phyloP scores from a whole-genome alignment of 1,140 invertebrate genomes.

The Cherax destructor region DNA sequence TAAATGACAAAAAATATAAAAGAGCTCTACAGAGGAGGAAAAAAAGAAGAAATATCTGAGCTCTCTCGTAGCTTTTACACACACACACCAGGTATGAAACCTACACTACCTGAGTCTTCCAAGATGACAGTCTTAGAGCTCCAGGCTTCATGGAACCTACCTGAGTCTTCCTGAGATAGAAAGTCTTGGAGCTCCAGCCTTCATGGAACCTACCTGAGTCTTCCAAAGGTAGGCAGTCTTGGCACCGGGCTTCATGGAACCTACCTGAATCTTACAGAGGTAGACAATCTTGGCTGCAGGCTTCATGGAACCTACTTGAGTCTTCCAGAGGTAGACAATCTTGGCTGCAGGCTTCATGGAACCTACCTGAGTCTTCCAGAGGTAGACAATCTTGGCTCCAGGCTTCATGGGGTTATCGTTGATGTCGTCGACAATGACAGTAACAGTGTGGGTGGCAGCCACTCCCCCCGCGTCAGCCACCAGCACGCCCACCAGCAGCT shows the following conservation, averaged over 20 bases:
- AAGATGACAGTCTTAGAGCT: too few species aligned
- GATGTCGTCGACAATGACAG: conserved; percentile 25
- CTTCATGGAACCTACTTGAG: too few species aligned
- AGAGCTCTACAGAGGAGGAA: neutral
- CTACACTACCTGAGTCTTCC: neutral
- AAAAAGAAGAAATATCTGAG: neutral
- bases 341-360: too few species aligned
- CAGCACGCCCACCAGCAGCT: conserved; percentile 28
- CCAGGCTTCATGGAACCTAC: too few species aligned
- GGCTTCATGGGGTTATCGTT: conserved; percentile 37
- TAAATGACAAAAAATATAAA: neutral
- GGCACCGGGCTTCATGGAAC: neutral
- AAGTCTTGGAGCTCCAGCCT: conserved; percentile 28
- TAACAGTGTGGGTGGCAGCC: conserved; percentile 32
- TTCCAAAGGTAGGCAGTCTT: conserved; percentile 11
- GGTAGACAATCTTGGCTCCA: too few species aligned
- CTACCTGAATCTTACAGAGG: neutral
- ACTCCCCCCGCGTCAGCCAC: conserved; percentile 32
- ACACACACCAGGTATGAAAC: neutral
- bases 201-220: neutral
- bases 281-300: too few species aligned
- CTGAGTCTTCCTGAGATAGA: neutral
- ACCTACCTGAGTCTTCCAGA: too few species aligned
- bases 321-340: too few species aligned
- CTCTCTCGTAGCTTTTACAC: neutral